Evolutionary conservation across 2,797 vertebrate genomes (phyloP).

Genomic region (Schizothorax lantsangensis): DNA sequence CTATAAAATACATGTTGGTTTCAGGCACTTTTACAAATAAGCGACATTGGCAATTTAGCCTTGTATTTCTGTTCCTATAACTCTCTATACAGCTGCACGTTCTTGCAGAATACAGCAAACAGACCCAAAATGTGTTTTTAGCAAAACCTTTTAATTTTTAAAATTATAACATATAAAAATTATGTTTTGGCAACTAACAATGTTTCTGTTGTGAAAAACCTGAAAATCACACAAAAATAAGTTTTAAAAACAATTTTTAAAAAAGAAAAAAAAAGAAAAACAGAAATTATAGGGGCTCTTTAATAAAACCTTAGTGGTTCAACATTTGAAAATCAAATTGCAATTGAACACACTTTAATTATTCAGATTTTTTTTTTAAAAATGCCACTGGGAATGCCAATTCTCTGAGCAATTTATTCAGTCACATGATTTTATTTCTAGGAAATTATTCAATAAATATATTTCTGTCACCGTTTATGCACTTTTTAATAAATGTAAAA

Average conservation of each 20-base stretch:
- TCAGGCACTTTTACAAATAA: constrained; percentile 29
- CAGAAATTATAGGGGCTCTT: neutral
- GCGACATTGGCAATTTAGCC: no score
- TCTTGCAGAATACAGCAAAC: neutral
- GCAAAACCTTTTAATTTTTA: neutral
- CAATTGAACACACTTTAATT: neutral
- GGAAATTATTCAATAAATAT: neutral
- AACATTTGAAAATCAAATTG: neutral
- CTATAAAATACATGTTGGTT: constrained; percentile 23
- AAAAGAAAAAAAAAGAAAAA: neutral
- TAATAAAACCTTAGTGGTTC: neutral
- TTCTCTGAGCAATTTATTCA: neutral
- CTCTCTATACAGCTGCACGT: neutral
- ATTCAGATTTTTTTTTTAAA: no score
- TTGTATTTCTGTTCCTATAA: neutral
- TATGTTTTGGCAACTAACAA: neutral
- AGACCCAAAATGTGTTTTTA: neutral
- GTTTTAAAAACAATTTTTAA: neutral
- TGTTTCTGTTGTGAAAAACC: neutral
- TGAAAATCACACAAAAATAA: neutral
- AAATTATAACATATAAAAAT: no score
- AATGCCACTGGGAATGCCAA: neutral
- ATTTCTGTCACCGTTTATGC: neutral
- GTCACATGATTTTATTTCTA: neutral
- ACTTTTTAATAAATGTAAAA: neutral